A percentile compares a stretch with the other conserved stretches of the same genome.
Conservation (phyloP, 30 jellyfish, hydroid and myxozoan species). For the Aurelia coerulea region DNA sequence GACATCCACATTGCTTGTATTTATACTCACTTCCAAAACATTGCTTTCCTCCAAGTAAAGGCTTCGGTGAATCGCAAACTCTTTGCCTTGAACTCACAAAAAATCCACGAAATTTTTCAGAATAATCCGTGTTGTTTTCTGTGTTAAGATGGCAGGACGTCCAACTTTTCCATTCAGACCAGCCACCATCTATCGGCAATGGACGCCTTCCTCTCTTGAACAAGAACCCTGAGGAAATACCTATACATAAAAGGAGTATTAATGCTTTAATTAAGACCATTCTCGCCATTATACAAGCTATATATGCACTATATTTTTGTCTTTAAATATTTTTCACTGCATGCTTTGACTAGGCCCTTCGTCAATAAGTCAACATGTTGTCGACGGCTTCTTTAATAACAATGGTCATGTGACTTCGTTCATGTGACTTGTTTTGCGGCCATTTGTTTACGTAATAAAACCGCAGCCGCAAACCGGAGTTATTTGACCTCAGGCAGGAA, state of each 20-base stretch:
- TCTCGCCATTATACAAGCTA: background rate
- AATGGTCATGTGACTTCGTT: too few relatives aligned
- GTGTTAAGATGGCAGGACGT: slow-evolving; percentile 41
- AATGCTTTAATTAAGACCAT: background rate
- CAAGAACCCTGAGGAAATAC: slow-evolving; percentile 2
- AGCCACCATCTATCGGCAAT: slow-evolving; percentile 77
- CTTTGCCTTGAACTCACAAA: slow-evolving; percentile 51
- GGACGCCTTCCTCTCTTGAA: slow-evolving; percentile 75
- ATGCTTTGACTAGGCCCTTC: too few relatives aligned
- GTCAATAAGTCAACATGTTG: too few relatives aligned
- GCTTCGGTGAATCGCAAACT: slow-evolving; percentile 70
- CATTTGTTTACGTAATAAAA: too few relatives aligned
- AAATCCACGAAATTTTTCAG: slow-evolving; percentile 44
- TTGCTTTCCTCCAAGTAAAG: slow-evolving; percentile 67
- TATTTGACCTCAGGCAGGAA: too few relatives aligned
- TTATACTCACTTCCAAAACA: slow-evolving; percentile 57
- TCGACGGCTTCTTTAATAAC: too few relatives aligned
- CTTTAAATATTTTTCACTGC: too few relatives aligned
- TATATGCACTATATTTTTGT: background rate
- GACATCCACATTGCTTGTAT: slow-evolving; percentile 73
- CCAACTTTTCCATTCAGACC: slow-evolving; percentile 81
- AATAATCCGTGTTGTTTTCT: slow-evolving; percentile 40
- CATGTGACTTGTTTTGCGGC: too few relatives aligned
- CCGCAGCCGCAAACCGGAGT: too few relatives aligned
- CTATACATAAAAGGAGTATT: background rate